Conservation (phyloP, 2,113 vertebrate genomes). For the Pelobates fuscus region DNA sequence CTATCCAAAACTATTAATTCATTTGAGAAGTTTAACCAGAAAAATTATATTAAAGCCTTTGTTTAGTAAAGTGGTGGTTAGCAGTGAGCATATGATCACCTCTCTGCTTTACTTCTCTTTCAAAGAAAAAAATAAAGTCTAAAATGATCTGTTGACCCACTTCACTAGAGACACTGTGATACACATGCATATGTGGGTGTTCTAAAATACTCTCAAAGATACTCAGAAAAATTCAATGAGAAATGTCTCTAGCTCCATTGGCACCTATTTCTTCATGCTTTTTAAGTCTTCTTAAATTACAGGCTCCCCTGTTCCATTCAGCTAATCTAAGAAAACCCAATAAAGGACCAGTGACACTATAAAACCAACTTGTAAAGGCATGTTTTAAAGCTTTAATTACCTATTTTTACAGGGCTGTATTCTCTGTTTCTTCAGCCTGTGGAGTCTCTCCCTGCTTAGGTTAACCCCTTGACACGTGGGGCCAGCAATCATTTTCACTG, state of each 20-base stretch:
- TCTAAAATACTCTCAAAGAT: not conserved
- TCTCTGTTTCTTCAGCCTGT: slow-evolving; percentile 71
- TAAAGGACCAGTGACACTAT: slow-evolving; percentile 78
- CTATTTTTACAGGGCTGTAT: slow-evolving; percentile 69
- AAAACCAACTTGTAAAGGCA: slow-evolving; percentile 77
- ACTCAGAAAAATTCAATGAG: not conserved
- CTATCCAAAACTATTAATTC: no score
- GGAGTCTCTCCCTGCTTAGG: slow-evolving; percentile 62
- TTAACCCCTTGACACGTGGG: slow-evolving; percentile 59
- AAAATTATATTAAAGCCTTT: no score
- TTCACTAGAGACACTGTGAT: not conserved
- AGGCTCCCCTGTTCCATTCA: slow-evolving; percentile 68
- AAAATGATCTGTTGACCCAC: no score
- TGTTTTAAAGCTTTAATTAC: slow-evolving; percentile 80
- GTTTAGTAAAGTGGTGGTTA: no score
- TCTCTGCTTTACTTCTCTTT: no score
- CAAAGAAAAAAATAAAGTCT: no score
- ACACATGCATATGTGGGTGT: not conserved
- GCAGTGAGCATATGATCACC: no score
- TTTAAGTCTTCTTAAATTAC: slow-evolving; percentile 77
- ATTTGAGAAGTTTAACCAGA: no score
- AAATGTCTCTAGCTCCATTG: slow-evolving; percentile 10
- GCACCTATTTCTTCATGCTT: slow-evolving; percentile 51
- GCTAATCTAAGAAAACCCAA: slow-evolving; percentile 77
- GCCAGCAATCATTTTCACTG: not conserved